phyloP scores from a whole-genome alignment of 2,797 vertebrate genomes.

The Lutjanus argentimaculatus region DNA sequence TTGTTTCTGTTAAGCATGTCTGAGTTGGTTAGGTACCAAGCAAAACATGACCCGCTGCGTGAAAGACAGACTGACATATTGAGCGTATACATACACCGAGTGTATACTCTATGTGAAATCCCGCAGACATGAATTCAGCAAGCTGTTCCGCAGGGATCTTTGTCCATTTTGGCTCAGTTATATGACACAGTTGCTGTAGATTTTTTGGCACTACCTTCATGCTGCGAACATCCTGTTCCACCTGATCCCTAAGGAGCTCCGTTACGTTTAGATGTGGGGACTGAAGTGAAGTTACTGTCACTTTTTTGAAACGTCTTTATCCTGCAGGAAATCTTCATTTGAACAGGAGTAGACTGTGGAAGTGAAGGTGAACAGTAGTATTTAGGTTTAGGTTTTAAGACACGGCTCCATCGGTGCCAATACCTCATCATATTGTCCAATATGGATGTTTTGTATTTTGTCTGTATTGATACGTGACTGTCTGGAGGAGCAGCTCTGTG shows the following conservation, averaged over 20 bases:
- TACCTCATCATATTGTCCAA: not conserved
- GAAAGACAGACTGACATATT: constrained; percentile 19
- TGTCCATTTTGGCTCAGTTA: constrained; percentile 54
- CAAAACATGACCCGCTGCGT: constrained; percentile 26
- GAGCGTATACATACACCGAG: constrained; percentile 6
- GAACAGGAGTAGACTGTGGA: constrained; percentile 15
- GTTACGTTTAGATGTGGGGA: constrained; percentile 43
- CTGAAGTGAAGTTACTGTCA: constrained; percentile 35
- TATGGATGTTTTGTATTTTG: not conserved
- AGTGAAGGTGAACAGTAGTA: constrained; percentile 9
- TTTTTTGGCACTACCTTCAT: constrained; percentile 41
- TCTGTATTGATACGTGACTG: not conserved
- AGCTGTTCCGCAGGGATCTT: constrained; percentile 35
- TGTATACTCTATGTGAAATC: constrained; percentile 18
- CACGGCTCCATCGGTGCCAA: not conserved
- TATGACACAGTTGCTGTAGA: constrained; percentile 42
- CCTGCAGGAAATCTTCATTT: constrained; percentile 38
- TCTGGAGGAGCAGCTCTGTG: constrained; percentile 22
- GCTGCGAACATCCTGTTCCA: constrained; percentile 52
- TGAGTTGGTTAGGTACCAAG: constrained; percentile 26
- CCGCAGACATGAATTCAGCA: constrained; percentile 11
- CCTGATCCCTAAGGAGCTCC: constrained; percentile 53
- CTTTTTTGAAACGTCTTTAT: constrained; percentile 53
- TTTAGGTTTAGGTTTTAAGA: constrained; percentile 11
- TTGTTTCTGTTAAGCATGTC: constrained; percentile 56